These are phyloP conservation scores for Crypturellus tataupa DNA, from an alignment of 2,797 vertebrate species.

Conservation along the genomic window DNA sequence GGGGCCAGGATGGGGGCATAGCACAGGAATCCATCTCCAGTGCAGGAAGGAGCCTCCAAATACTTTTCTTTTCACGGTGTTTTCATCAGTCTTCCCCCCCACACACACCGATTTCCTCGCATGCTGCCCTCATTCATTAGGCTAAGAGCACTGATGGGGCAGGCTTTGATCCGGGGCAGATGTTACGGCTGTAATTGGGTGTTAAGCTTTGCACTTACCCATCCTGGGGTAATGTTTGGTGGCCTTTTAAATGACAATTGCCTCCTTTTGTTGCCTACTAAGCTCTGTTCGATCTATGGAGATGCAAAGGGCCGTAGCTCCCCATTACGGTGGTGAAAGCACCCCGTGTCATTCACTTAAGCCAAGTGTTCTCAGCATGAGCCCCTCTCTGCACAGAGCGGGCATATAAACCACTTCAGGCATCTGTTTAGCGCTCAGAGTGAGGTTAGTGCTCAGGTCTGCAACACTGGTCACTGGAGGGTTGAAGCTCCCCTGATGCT, in stretches of 20 bases:
- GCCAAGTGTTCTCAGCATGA: rapidly evolving
- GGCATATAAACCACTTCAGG: neutral
- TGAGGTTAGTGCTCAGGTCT: neutral
- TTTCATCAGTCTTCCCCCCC: neutral
- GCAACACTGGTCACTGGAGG: neutral
- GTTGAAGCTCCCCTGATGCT: neutral
- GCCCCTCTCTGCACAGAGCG: rapidly evolving
- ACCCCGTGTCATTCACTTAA: neutral
- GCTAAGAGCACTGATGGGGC: neutral
- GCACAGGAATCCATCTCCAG: neutral
- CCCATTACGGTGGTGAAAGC: neutral
- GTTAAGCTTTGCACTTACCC: neutral
- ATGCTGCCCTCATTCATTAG: neutral
- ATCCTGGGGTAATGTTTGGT: neutral
- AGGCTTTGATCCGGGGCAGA: neutral
- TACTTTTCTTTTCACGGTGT: neutral
- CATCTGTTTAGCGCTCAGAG: neutral
- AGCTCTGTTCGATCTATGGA: neutral
- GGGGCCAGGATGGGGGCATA: neutral
- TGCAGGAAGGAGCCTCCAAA: neutral
- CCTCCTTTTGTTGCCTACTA: neutral
- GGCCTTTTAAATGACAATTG: neutral
- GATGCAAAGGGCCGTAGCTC: neutral
- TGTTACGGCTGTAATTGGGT: neutral
- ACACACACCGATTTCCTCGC: rapidly evolving